phyloP scores from a whole-genome alignment of 1,140 invertebrate genomes.

The Carposina sasakii region DNA sequence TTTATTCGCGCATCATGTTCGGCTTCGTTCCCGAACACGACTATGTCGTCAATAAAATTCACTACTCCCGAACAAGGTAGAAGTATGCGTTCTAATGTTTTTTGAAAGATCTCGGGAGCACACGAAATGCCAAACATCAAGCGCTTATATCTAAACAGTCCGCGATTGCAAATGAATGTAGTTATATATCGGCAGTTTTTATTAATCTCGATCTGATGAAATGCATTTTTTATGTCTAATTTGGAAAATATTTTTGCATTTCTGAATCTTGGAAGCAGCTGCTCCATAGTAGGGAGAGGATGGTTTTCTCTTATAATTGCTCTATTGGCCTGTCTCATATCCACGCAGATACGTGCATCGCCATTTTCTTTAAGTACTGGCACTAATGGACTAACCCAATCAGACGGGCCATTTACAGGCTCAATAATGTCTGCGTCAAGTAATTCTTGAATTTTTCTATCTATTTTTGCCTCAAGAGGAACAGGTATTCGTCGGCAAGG shows the following conservation, averaged over 20 bases:
- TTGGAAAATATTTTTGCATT: constrained; percentile 28
- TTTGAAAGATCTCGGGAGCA: constrained; percentile 24
- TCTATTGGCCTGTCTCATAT: constrained; percentile 41
- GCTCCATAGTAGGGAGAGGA: constrained; percentile 25
- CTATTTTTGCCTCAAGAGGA: constrained; percentile 8
- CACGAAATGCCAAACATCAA: constrained; percentile 13
- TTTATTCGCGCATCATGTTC: constrained; percentile 27
- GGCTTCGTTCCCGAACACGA: constrained; percentile 21
- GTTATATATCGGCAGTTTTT: constrained; percentile 23
- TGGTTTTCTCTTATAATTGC: constrained; percentile 34
- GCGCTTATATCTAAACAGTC: constrained; percentile 24
- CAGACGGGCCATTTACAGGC: constrained; percentile 22
- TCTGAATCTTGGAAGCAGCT: constrained; percentile 21
- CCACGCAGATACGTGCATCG: constrained; percentile 33
- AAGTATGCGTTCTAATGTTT: constrained; percentile 20
- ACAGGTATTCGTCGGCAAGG: constrained; percentile 23
- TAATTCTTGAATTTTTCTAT: constrained; percentile 12
- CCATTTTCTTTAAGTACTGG: constrained; percentile 23
- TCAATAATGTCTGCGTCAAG: constrained; percentile 24
- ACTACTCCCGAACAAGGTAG: constrained; percentile 12
- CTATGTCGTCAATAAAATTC: constrained; percentile 11
- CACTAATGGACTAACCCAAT: constrained; percentile 37
- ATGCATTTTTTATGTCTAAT: constrained; percentile 25
- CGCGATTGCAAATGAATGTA: constrained; percentile 23
- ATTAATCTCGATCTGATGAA: constrained; percentile 30